Percentiles rank a stretch among this genome's conserved stretches.
These are phyloP conservation scores for Nasonia vitripennis DNA, from an alignment of 1,140 invertebrate species.

Conservation along the genomic window DNA sequence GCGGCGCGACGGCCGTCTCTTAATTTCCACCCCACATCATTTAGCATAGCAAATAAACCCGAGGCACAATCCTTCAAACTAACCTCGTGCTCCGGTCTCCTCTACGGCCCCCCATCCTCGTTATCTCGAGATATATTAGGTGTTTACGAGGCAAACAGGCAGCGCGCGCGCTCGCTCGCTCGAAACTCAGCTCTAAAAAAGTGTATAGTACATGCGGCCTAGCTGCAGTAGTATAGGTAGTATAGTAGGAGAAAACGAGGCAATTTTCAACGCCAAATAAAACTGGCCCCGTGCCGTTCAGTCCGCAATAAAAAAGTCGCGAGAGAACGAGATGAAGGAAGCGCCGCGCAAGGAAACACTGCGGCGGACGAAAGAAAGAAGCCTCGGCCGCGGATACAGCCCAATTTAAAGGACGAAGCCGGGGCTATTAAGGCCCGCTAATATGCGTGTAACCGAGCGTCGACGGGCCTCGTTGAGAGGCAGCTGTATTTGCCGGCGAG, in stretches of 20 bases:
- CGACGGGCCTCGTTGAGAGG: constrained; percentile 36
- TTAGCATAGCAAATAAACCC: constrained; percentile 5
- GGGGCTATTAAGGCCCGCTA: constrained; percentile 42
- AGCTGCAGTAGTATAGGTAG: background rate
- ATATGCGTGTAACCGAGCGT: constrained; percentile 49
- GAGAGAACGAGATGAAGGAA: background rate
- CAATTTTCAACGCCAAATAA: constrained; percentile 51
- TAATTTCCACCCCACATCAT: background rate
- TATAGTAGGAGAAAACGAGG: constrained; percentile 31
- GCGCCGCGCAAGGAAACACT: constrained; percentile 21
- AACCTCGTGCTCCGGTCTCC: background rate
- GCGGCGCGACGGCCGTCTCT: background rate
- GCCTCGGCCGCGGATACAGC: constrained; percentile 11
- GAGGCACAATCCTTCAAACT: constrained; percentile 20
- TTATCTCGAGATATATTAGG: constrained; percentile 52
- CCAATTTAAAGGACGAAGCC: constrained; percentile 44
- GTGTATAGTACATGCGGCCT: background rate
- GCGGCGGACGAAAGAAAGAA: constrained; percentile 8
- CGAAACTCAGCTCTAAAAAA: constrained; percentile 41
- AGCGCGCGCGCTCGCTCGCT: background rate
- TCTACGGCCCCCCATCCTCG: constrained; percentile 17
- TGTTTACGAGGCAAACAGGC: constrained; percentile 49
- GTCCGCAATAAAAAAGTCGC: constrained; percentile 11
- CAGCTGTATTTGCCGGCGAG: constrained; percentile 36
- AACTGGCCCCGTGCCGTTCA: constrained; percentile 5